Evolutionary conservation across 2,113 vertebrate species (phyloP), one percentile per base, ranked within the genome.

Genomic region (Elachura formosa): DNA sequence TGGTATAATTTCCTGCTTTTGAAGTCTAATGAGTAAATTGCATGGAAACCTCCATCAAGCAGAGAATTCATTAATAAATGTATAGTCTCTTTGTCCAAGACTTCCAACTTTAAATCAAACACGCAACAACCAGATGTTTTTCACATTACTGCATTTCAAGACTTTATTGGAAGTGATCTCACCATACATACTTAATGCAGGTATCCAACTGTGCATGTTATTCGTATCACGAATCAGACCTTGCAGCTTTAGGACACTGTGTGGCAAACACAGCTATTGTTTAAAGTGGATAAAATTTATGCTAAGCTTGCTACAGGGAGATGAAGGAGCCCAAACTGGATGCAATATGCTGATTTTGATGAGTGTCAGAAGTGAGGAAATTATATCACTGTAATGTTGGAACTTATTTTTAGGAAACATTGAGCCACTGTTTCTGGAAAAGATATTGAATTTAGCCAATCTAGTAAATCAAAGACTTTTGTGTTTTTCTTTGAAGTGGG

Each of bases 151-250:
- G 80, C 95, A 77, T 83, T 95, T 93, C 94, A 96, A 74, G 93
- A 73, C 92, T 97, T 98, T 98, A 97, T 98, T 98, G 97, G 98
- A 98, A 98, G 97, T 98, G 98, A 98, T 96, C 98, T 98, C 98
- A 98, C 95, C 95, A 95, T 93, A 54, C 90, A 96, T 96, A 95
- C 91, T 97, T 92, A 97, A 96, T 33, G 92, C 88, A 86, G 90
- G 95, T 97, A 96, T 97, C 97, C 97, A 97, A 96, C 96, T 94
- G 95, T 82, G 93, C 51, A 15, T 90, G 92, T 96, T 98, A 97
- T 97, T 98, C 86, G 17, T 97, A 98, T 93, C 96, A 97, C 55
- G 55, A 84, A 84, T 73, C 88, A 84, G 61, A 48, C 71, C 56
- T 74, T 89, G 95, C 80, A 92, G 96, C 85, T 94, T 96, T 95